Evolutionary conservation across 2,797 vertebrate genomes (phyloP), one percentile per base, ranked within the genome.

Genomic region (Erethizon dorsatum): DNA sequence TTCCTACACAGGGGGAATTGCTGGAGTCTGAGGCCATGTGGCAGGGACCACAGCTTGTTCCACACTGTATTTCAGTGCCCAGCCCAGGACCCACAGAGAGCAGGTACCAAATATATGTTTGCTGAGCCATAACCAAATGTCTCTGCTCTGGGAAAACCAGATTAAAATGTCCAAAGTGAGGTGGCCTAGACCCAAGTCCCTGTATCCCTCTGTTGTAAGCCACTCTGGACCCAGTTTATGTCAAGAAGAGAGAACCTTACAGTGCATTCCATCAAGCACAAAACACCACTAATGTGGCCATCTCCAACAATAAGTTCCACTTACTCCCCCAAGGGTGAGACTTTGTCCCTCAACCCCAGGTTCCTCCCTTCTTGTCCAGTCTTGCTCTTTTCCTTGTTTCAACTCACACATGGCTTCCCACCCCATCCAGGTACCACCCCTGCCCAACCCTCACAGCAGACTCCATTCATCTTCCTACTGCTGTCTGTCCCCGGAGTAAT

Each of bases 41-140:
- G 57, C 69, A 89, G 24, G 56, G 15, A 83, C 47, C 15, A 77
- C 14, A 41, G 63, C 61, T 69, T 67, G 22, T 78, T 84, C 26
- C 54, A 65, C n/a, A 65, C 54, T 73, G 33, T 10, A 57, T 90
- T 67, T 37, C 89, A 95, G 50, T 22, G 54, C 61, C 78, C 69
- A 91, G 45, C 61, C 37, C 37, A 91, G 57, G 31, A 33, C 45
- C 33, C 9, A 7, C 56, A 88, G 77, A 90, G 28, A 95, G 67
- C 45, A 52, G 54, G 20, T 26, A 56, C 22, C 73, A 89, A 77
- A 69, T n/a, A 75, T 2, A 73, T 71, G 57, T 93, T 65, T 87
- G 79, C 3, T 73, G 57, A 89, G 83, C 45, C 59, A 41, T 73
- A 97, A 91, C 73, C 47, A 92, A 83, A 78, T 20, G 57, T 57